These are phyloP conservation scores for Fringilla coelebs DNA, from an alignment of 2,797 vertebrate genomes.

Conservation along the genomic window DNA sequence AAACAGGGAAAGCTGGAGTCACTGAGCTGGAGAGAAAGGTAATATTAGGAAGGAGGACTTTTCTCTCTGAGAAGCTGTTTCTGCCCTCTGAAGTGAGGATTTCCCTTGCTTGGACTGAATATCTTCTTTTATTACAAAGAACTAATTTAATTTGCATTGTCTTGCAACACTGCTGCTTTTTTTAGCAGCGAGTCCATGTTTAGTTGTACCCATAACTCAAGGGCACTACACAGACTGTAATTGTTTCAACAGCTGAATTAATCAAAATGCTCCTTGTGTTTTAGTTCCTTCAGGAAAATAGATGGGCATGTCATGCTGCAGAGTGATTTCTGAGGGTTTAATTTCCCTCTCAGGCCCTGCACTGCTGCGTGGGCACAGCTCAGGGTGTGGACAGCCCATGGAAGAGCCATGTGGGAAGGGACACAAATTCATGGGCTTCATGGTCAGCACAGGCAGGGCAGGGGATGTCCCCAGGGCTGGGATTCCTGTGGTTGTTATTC, in stretches of 20 bases:
- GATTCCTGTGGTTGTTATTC: neutral
- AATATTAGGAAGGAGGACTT: neutral
- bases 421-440: neutral
- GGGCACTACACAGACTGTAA: neutral
- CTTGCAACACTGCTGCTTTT: neutral
- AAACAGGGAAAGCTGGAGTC: neutral
- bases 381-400: neutral
- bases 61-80: neutral
- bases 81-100: neutral
- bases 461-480: neutral
- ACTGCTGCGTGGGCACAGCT: neutral
- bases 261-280: neutral
- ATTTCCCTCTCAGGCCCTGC: neutral
- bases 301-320: neutral
- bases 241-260: neutral
- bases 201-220: neutral
- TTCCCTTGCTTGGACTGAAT: neutral
- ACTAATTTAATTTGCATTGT: neutral
- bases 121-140: neutral
- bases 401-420: neutral
- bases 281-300: neutral
- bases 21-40: neutral
- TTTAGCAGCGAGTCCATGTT: neutral
- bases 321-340: neutral
- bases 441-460: neutral